Conservation (phyloP, 2,113 vertebrate species). For the Abramis brama region DNA sequence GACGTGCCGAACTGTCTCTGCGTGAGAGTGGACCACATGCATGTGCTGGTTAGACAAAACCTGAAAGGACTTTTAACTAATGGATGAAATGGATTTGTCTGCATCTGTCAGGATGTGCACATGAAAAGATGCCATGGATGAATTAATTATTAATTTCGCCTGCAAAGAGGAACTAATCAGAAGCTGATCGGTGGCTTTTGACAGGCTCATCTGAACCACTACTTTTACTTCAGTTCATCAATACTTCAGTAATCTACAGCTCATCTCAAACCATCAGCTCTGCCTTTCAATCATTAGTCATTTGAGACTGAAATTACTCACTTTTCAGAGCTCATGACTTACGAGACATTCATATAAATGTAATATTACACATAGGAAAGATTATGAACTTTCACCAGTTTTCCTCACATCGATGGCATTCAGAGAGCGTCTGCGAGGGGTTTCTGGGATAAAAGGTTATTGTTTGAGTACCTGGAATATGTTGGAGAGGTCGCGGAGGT, state of each 20-base stretch:
- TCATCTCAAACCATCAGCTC: background rate
- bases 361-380: background rate
- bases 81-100: conserved; percentile 23
- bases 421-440: too few relatives aligned
- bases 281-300: too few relatives aligned
- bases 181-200: conserved; percentile 23
- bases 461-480: conserved; percentile 87
- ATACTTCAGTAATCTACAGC: background rate
- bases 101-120: conserved; percentile 17
- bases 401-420: too few relatives aligned
- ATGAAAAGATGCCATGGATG: background rate
- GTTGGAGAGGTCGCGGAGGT: conserved; percentile 92
- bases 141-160: conserved; percentile 45
- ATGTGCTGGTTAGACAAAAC: background rate
- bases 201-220: background rate
- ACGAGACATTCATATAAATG: conserved; percentile 62
- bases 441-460: conserved; percentile 7
- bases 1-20: too few relatives aligned
- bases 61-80: background rate
- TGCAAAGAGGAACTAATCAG: conserved; percentile 35
- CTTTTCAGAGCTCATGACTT: background rate
- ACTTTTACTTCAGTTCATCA: background rate
- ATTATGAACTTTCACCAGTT: background rate
- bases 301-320: background rate
- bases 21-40: background rate